Base-by-base conservation (phyloP, 2,797 vertebrate genomes). In the Xenentodon cancila region DNA sequence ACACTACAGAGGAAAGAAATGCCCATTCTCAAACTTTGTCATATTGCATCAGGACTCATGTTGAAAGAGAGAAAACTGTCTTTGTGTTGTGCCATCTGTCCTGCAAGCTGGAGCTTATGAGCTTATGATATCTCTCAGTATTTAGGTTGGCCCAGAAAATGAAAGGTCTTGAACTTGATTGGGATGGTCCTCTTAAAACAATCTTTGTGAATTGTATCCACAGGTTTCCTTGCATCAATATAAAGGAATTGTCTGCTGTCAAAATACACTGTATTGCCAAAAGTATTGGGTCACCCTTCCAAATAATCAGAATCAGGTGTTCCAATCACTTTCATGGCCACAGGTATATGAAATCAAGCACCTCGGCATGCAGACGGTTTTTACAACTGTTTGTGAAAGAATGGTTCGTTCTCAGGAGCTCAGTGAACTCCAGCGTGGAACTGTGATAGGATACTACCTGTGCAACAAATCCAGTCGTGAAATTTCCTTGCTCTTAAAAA, bases 91-190 rank as follows among this genome's bases (percentile, higher is more conserved):
- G 17, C 73, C 81, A 60, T 49, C 47, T 42, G 27, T 51, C 27
- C 53, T 13, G 18, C 73, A 82, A 60, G 52, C 47, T 42, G 27
- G 17, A 22, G 40, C 78, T 60, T 27, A 64, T 22, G 17, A 22
- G 40, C 78, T 60, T 27, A 64, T 22, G 59, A 52, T 22, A 53
- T 66, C 42, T 71, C 25, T 21, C 45, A 68, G 53, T 62, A 43
- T 86, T 82, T 77, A 63, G 17, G 44, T 81, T 80, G 76, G 76
- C 66, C 11, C 49, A 50, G 40, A 50, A 46, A n/a, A 54, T 68
- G 30, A 82, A 71, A 73, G 45, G 51, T 58, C 32, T 73, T 75
- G n/a, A 71, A 68, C 56, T 48, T 73, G 34, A 69, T 37, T 57
- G 61, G 45, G 22, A 75, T 62, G 15, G 68, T 68, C 18, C 59